Evolutionary conservation across 2,113 vertebrate genomes (phyloP), one percentile per base, ranked within the genome.

Genomic region (Malurus melanocephalus): DNA sequence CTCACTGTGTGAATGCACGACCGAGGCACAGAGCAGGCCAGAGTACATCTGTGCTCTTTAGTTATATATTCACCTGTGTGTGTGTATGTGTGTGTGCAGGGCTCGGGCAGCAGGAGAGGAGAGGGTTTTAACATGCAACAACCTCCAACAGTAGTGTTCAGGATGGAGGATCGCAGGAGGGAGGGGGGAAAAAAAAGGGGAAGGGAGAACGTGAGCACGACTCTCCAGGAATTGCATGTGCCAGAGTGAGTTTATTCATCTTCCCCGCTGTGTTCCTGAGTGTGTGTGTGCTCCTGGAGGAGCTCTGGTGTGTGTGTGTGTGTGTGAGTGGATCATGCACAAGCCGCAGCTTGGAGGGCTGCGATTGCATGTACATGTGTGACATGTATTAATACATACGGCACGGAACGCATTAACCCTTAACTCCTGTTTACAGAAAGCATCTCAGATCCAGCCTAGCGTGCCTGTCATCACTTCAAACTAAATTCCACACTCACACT

Each of bases 401-500:
- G 82, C 87, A 85, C 22, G 61, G 69, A 84, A 79, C 81, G 73
- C 90, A 95, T 96, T 94, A 96, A 93, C 95, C 88, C 95, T 95
- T 94, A 88, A 95, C 93, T 93, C 90, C 93, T 93, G 90, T 89
- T 92, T 94, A 96, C 91, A 93, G 91, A 93, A 96, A 90, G 86
- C 90, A 80, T 78, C 95, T 96, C 85, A 46, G 92, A 94, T 96
- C 7, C 80, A 96, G 90, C 88, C 88, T 93, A 93, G 87, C 84
- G 94, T 73, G 95, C 80, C 88, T 85, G 93, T 95, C 95, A 91
- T 90, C 93, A 91, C 91, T 95, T 95, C 76, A 33, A 95, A 97
- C 94, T 96, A 96, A 96, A 97, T 75, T 95, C 89, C 57, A 28
- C 79, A 87, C 92, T 86, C 86, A 80, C 90, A 87, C 84, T 88